phyloP scores from a whole-genome alignment of 2,797 vertebrate genomes.

The Allobates femoralis region DNA sequence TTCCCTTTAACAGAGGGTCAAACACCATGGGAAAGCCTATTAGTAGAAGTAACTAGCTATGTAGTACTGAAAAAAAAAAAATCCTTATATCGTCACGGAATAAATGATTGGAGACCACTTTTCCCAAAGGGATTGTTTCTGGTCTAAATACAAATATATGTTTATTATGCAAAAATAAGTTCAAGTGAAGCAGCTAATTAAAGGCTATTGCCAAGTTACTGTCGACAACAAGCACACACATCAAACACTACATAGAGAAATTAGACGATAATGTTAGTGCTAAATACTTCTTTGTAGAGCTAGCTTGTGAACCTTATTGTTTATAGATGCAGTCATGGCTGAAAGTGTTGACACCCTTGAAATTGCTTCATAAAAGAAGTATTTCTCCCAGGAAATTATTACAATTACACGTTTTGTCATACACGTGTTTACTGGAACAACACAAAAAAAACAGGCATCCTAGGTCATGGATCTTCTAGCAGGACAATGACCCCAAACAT shows the following conservation, averaged over 20 bases:
- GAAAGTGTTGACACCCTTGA: no score
- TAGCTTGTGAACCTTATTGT: not conserved
- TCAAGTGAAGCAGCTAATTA: conserved; percentile 32
- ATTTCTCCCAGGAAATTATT: no score
- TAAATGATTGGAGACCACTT: conserved; percentile 10
- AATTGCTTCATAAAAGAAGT: no score
- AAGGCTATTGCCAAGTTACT: not conserved
- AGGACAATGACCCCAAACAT: no score
- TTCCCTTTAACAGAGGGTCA: no score
- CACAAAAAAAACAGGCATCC: no score
- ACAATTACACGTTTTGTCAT: no score
- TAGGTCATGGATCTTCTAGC: no score
- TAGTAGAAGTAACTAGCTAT: no score
- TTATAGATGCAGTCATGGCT: no score
- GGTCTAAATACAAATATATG: conserved; percentile 18
- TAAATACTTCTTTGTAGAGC: not conserved
- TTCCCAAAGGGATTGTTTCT: conserved; percentile 18
- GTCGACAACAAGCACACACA: not conserved
- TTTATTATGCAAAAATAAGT: conserved; percentile 31
- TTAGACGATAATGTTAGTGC: not conserved
- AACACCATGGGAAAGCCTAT: not conserved
- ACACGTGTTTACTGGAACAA: no score
- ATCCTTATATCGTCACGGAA: not conserved
- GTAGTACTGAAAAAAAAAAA: not conserved
- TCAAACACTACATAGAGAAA: not conserved